phyloP scores from a whole-genome alignment of 2,888 invertebrate species.

The Agrypnus murinus region DNA sequence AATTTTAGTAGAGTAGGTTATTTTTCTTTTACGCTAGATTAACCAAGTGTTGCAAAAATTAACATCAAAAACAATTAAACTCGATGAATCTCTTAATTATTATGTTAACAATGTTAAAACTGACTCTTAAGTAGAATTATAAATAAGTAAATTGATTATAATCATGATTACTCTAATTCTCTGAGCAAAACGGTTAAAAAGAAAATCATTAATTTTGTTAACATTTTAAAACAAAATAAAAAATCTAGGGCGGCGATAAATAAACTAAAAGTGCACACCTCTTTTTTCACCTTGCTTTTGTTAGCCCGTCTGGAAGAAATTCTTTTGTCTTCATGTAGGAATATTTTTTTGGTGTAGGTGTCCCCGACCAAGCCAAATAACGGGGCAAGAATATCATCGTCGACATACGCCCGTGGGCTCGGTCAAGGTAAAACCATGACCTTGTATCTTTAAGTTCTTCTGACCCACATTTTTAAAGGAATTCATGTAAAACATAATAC shows the following conservation, averaged over 20 bases:
- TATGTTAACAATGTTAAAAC: slow-evolving; percentile 15
- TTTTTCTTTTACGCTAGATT: slow-evolving; percentile 10
- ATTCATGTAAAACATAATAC: too few relatives aligned
- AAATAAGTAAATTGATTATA: slow-evolving; percentile 12
- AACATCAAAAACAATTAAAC: slow-evolving; percentile 10
- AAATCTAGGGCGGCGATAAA: neutral
- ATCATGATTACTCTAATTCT: slow-evolving; percentile 1
- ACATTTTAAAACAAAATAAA: too few relatives aligned
- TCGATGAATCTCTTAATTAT: neutral
- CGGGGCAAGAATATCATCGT: slow-evolving; percentile 36
- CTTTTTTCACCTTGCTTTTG: too few relatives aligned
- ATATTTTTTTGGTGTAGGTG: slow-evolving; percentile 38
- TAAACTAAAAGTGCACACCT: too few relatives aligned
- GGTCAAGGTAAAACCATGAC: slow-evolving; percentile 63
- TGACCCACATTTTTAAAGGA: slow-evolving; percentile 57
- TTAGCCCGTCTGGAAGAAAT: too few relatives aligned
- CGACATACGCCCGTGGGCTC: slow-evolving; percentile 43
- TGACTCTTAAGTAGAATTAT: neutral
- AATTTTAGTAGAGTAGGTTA: slow-evolving; percentile 31
- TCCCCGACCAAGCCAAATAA: slow-evolving; percentile 43
- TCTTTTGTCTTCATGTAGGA: too few relatives aligned
- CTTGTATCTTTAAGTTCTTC: slow-evolving; percentile 56
- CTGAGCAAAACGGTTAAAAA: neutral
- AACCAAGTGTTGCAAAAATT: slow-evolving; percentile 26
- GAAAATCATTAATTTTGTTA: too few relatives aligned